A percentile compares a stretch with the other conserved stretches of the same genome.
Conservation (phyloP, 2,888 invertebrate genomes). For the Xanthostigma xanthostigma region DNA sequence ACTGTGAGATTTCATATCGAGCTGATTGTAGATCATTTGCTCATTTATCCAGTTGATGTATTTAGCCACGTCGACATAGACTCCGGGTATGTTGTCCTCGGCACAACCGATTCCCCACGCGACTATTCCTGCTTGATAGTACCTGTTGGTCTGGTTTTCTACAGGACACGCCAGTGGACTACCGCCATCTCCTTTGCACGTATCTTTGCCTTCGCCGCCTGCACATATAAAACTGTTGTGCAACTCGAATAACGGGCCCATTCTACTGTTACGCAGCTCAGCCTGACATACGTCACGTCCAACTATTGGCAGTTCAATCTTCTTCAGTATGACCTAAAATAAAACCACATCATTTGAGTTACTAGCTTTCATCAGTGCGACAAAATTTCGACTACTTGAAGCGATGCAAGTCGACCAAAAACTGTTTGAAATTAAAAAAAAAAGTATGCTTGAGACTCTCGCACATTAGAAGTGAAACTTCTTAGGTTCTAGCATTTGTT, state of each 20-base stretch:
- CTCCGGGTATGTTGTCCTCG: conserved; percentile 30
- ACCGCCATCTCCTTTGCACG: conserved; percentile 65
- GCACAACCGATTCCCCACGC: conserved; percentile 38
- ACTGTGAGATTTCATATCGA: conserved; percentile 27
- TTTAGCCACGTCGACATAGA: conserved; percentile 31
- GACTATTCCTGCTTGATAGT: conserved; percentile 39
- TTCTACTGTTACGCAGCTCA: conserved; percentile 46
- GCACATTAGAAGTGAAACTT: no score
- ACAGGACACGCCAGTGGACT: conserved; percentile 63
- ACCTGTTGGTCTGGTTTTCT: conserved; percentile 29
- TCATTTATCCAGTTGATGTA: conserved; percentile 31
- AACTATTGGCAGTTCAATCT: conserved; percentile 57
- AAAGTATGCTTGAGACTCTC: no score
- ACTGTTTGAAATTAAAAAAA: no score
- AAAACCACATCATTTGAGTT: no score
- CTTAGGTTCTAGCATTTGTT: no score
- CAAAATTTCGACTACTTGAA: no score
- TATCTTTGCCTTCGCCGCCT: conserved; percentile 60
- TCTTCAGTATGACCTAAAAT: conserved; percentile 45
- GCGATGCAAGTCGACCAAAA: no score
- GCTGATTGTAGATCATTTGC: conserved; percentile 24
- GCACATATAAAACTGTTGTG: conserved; percentile 62
- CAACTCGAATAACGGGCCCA: conserved; percentile 50
- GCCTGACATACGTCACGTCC: conserved; percentile 23
- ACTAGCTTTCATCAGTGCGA: no score